Evolutionary conservation across 2,888 invertebrate genomes (phyloP).

Genomic region (Drosophila fungiperda): DNA sequence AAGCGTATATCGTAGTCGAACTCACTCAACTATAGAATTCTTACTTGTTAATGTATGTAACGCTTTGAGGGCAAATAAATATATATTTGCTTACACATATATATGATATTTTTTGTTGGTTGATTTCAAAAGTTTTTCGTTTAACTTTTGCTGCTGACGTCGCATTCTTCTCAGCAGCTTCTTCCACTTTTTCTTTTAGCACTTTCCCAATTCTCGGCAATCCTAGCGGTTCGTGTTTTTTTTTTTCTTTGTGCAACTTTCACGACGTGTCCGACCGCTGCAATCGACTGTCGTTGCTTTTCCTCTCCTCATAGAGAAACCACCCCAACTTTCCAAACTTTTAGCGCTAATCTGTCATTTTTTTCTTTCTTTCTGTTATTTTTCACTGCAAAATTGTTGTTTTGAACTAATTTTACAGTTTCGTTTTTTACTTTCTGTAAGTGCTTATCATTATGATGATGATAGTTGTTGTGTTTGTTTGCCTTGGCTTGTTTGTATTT

Average conservation of each 20-base stretch:
- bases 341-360: conserved; percentile 58
- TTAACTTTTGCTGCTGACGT: conserved; percentile 63
- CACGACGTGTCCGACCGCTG: conserved; percentile 56
- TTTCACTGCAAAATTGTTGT: conserved; percentile 29
- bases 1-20: too few relatives aligned
- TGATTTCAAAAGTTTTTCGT: conserved; percentile 73
- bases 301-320: background rate
- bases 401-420: conserved; percentile 41
- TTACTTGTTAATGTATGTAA: conserved; percentile 11
- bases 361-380: conserved; percentile 5
- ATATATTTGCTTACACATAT: background rate
- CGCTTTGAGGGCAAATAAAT: conserved; percentile 37
- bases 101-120: background rate
- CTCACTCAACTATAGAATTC: too few relatives aligned
- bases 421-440: conserved; percentile 17
- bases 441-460: conserved; percentile 41
- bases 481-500: conserved; percentile 27
- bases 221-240: conserved; percentile 29
- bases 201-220: conserved; percentile 70
- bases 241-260: conserved; percentile 45
- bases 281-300: conserved; percentile 52
- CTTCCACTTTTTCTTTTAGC: conserved; percentile 36
- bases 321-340: conserved; percentile 29
- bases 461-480: conserved; percentile 18
- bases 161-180: conserved; percentile 38